Percentiles rank a stretch among this genome's conserved stretches.
These are phyloP conservation scores for Accipiter virgatus DNA, from an alignment of 2,113 vertebrate genomes.

Conservation along the genomic window DNA sequence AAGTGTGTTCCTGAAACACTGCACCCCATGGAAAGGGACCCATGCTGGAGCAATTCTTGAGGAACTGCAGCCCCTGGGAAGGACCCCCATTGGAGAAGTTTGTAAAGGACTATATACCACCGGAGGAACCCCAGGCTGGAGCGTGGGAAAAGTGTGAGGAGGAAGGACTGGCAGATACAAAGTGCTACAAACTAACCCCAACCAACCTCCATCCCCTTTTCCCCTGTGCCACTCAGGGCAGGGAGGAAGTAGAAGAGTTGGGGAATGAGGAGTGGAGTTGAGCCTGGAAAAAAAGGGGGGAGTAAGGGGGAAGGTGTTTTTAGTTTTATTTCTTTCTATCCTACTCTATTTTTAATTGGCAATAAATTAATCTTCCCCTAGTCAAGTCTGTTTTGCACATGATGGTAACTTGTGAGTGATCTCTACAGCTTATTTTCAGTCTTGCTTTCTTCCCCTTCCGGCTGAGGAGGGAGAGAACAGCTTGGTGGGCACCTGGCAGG, in stretches of 20 bases:
- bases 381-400: background rate
- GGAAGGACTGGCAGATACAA: background rate
- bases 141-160: background rate
- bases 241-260: background rate
- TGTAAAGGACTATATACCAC: background rate
- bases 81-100: background rate
- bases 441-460: background rate
- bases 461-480: background rate
- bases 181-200: background rate
- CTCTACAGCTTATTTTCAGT: background rate
- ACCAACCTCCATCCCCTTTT: background rate
- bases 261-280: background rate
- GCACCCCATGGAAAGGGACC: background rate
- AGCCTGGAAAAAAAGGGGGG: background rate
- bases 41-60: background rate
- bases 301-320: background rate
- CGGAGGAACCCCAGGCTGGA: background rate
- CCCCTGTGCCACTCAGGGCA: fast-evolving
- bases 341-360: background rate
- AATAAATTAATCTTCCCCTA: background rate
- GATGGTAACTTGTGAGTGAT: background rate
- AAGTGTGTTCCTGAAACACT: background rate
- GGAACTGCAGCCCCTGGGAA: background rate
- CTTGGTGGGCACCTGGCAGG: background rate
- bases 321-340: background rate